A percentile compares a stretch with the other conserved stretches of the same genome.
phyloP scores from a whole-genome alignment of 1,140 invertebrate species.

The Drosophila quadrilineata region DNA sequence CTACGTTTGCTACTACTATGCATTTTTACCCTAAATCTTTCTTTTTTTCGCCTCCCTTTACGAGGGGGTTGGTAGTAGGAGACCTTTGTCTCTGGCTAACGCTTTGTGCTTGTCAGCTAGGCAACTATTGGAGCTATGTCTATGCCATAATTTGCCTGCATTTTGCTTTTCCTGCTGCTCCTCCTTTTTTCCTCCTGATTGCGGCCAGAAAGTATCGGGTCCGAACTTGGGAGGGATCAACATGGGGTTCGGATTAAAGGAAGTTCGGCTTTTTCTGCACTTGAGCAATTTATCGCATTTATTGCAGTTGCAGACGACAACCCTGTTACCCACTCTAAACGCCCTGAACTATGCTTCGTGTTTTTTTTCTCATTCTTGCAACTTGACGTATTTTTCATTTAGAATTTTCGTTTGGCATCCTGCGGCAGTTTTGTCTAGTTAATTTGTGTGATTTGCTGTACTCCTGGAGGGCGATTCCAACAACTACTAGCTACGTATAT shows the following conservation, averaged over 20 bases:
- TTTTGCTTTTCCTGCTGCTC: slow-evolving; percentile 52
- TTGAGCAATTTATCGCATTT: slow-evolving; percentile 72
- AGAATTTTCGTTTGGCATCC: slow-evolving; percentile 54
- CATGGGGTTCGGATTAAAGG: background rate
- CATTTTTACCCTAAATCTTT: too few species aligned
- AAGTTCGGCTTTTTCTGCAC: slow-evolving; percentile 28
- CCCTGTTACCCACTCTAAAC: background rate
- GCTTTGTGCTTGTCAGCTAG: slow-evolving; percentile 3
- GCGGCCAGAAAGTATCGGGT: too few species aligned
- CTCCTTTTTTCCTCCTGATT: too few species aligned
- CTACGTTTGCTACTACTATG: background rate
- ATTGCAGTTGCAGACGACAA: slow-evolving; percentile 42
- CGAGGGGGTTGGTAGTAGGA: too few species aligned
- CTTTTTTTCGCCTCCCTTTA: too few species aligned
- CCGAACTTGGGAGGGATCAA: too few species aligned
- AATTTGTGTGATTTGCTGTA: slow-evolving; percentile 76
- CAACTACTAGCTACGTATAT: background rate
- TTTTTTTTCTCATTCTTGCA: slow-evolving; percentile 7
- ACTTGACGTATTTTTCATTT: slow-evolving; percentile 63
- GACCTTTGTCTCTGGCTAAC: background rate
- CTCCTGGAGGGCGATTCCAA: slow-evolving; percentile 7
- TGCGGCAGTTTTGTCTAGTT: slow-evolving; percentile 75
- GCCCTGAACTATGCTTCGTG: background rate
- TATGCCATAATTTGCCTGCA: slow-evolving; percentile 66
- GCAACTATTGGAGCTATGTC: background rate